Percentiles rank a stretch among this genome's conserved stretches.
Evolutionary conservation across 2,888 invertebrate genomes (phyloP).

Genomic region (Chrysotoxum bicinctum): DNA sequence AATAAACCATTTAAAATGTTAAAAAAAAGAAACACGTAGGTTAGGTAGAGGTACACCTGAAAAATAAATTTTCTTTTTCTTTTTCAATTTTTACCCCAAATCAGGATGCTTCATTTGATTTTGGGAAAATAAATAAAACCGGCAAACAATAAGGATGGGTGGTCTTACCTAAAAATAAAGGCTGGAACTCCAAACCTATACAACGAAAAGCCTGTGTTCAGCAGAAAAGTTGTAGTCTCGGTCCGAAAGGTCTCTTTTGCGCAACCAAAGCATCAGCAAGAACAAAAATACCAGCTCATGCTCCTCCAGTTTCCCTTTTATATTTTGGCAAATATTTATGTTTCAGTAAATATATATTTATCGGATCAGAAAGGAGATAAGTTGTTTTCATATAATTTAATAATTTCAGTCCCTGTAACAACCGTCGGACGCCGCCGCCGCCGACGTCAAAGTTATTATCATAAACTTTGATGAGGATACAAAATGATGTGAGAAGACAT

Average conservation of each 20-base stretch:
- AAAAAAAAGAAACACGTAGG: slow-evolving; percentile 10
- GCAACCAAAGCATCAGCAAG: background rate
- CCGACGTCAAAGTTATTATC: slow-evolving; percentile 46
- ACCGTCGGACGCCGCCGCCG: too few relatives aligned
- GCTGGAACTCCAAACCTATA: background rate
- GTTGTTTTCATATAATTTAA: slow-evolving; percentile 50
- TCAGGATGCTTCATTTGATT: slow-evolving; percentile 22
- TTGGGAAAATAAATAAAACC: background rate
- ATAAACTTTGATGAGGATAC: slow-evolving; percentile 55
- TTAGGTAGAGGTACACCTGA: background rate
- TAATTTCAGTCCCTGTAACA: slow-evolving; percentile 10
- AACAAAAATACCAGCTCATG: background rate
- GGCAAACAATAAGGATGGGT: background rate
- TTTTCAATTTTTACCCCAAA: background rate
- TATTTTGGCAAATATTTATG: slow-evolving; percentile 43
- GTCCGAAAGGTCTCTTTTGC: background rate
- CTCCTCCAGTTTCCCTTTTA: background rate
- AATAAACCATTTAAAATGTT: background rate
- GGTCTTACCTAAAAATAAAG: background rate
- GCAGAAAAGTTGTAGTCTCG: slow-evolving; percentile 11
- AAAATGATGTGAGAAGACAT: slow-evolving; percentile 19
- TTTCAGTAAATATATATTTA: slow-evolving; percentile 51
- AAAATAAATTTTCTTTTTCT: background rate
- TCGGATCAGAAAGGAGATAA: slow-evolving; percentile 32
- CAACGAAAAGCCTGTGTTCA: background rate